phyloP scores from a whole-genome alignment of 2,888 invertebrate genomes.

The Bruchidius siliquastri region DNA sequence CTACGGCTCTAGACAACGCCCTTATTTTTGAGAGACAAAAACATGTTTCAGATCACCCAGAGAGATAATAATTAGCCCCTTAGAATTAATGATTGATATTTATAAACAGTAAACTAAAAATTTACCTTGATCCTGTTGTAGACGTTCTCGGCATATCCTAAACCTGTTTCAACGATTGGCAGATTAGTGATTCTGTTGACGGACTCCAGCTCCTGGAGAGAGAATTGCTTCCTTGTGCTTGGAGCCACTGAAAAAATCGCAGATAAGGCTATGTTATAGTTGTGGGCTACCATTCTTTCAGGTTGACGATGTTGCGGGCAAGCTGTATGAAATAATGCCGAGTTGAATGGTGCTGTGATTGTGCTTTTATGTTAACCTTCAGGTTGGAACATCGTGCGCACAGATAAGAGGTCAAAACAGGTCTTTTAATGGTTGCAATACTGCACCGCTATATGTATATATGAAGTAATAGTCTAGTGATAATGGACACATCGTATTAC shows the following conservation, averaged over 20 bases:
- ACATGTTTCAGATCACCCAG: too few species aligned
- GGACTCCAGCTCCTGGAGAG: slow-evolving; percentile 57
- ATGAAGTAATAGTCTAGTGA: background rate
- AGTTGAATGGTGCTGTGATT: background rate
- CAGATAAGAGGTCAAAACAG: background rate
- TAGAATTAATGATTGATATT: too few species aligned
- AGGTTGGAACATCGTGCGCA: background rate
- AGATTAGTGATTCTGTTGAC: slow-evolving; percentile 71
- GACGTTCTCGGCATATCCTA: slow-evolving; percentile 67
- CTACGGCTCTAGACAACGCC: too few species aligned
- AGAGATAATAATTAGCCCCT: too few species aligned
- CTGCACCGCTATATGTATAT: background rate
- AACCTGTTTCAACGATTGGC: slow-evolving; percentile 77
- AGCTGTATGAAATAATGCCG: background rate
- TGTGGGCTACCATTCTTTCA: background rate
- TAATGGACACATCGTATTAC: background rate
- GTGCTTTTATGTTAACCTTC: background rate
- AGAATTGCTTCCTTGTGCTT: slow-evolving; percentile 23
- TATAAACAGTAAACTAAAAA: slow-evolving; percentile 3
- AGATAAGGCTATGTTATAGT: background rate
- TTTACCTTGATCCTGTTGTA: slow-evolving; percentile 72
- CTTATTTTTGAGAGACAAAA: too few species aligned
- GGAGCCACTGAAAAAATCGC: slow-evolving; percentile 27
- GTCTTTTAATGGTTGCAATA: background rate
- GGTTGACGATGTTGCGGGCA: background rate